phyloP scores from a whole-genome alignment of 2,888 invertebrate species.

The Agrochola circellaris region DNA sequence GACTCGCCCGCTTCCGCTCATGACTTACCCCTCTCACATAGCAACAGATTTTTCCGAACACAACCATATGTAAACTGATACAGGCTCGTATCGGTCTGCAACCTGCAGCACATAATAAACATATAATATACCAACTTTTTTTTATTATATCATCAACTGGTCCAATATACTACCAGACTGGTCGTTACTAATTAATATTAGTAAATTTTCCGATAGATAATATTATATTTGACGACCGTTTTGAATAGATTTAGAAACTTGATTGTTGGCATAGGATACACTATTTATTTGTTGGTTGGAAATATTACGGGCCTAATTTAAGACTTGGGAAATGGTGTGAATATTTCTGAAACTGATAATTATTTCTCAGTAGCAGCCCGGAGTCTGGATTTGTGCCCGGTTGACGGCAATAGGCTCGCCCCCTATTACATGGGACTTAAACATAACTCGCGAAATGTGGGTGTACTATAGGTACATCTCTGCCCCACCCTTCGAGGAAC shows the following conservation, averaged over 20 bases:
- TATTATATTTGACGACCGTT: conserved; percentile 24
- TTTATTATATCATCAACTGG: conserved; percentile 32
- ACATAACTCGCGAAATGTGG: too few species aligned
- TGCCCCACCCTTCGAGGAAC: too few species aligned
- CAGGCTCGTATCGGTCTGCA: conserved; percentile 47
- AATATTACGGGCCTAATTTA: background rate
- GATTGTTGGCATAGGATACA: conserved; percentile 16
- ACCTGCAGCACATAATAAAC: conserved; percentile 31
- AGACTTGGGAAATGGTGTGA: background rate
- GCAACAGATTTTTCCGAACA: conserved; percentile 39
- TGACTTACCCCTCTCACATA: conserved; percentile 11
- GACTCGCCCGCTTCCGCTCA: background rate
- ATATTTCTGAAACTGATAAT: background rate
- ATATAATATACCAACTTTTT: conserved; percentile 5
- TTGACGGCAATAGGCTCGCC: too few species aligned
- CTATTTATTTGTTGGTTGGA: conserved; percentile 4
- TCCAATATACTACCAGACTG: conserved; percentile 39
- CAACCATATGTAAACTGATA: conserved; percentile 38
- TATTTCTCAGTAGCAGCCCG: background rate
- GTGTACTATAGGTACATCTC: too few species aligned
- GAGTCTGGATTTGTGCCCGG: too few species aligned
- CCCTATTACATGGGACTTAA: too few species aligned
- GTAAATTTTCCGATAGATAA: conserved; percentile 48
- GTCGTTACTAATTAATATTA: conserved; percentile 47
- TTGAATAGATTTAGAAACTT: conserved; percentile 39